Base-by-base conservation (phyloP, 1,140 invertebrate species). In the Brevipalpus yothersi region DNA sequence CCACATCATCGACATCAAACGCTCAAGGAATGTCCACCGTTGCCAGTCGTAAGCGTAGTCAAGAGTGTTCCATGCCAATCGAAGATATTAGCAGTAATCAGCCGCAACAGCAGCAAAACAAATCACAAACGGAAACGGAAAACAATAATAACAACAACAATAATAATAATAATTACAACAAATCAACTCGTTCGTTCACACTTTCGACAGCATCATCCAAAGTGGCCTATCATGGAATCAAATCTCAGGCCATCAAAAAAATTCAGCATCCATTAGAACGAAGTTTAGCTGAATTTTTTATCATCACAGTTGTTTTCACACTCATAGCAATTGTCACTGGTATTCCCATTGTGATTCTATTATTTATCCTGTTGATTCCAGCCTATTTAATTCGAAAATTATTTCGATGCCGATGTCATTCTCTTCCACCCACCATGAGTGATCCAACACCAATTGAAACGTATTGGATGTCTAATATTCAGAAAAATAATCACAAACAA, bases 221-320 rank as follows among this genome's bases (percentile, higher is more conserved):
- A 31, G 31, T 31, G 31, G 31, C 31, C 31, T 31, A 42, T n/a
- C 43, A 45, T 19, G 58, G 58, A 31, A 58, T 58, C 21, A 51
- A 58, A 41, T 58, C 58, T 9, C 13, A 21, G 58, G 43, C 58
- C 40, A 57, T 65, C 17, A 63, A 66, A 54, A 13, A 57, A 8
- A 41, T 66, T 3, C 60, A 59, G 19, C 74, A 76, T 65, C 69
- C 72, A 0, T 66, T 75, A 39, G 72, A 75, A 58, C 70, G 72
- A 58, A 73, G 68, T 53, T 68, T 75, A 4, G 64, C 71, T 39
- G 65, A 69, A 53, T 66, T 69, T 13, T 68, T 75, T 57, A 19
- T 73, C 39, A 58, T 68, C 1, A 69, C 69, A 15, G 58, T 72
- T 9, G 43, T 71, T 13, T 67, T 69, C 42, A 68, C 73, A 13